Percentiles rank a stretch among this genome's conserved stretches.
Conservation (phyloP, 2,888 invertebrate species). For the Paralinhomoeus sp. region DNA sequence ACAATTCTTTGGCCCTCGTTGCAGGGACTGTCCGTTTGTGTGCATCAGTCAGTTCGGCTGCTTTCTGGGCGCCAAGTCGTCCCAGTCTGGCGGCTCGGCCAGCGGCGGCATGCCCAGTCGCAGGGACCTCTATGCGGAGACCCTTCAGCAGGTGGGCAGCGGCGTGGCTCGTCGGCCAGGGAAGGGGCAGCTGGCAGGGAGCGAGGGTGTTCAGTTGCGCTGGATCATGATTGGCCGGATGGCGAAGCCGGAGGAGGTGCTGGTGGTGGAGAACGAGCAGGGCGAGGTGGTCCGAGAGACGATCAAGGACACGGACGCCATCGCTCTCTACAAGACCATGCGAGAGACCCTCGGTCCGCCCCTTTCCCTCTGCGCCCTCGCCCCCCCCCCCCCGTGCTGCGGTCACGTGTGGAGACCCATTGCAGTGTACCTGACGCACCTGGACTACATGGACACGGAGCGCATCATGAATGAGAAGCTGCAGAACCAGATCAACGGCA, state of each 20-base stretch:
- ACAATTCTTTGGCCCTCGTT: no score
- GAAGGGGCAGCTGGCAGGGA: neutral
- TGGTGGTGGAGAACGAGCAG: constrained; percentile 98
- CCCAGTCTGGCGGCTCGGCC: constrained; percentile 21
- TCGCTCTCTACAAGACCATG: constrained; percentile 98
- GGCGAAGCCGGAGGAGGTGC: constrained; percentile 98
- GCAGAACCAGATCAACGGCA: constrained; percentile 88
- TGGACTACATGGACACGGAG: constrained; percentile 91
- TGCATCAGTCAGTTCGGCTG: no score
- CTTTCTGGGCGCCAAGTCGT: constrained; percentile 16
- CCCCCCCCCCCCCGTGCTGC: no score
- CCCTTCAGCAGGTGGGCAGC: constrained; percentile 7
- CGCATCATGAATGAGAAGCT: constrained; percentile 95
- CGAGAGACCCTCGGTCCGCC: constrained; percentile 49
- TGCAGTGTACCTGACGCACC: constrained; percentile 80
- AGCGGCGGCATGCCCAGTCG: constrained; percentile 3
- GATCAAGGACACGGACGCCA: constrained; percentile 99
- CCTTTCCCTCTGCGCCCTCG: no score
- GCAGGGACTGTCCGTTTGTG: no score
- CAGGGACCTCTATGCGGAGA: constrained; percentile 9
- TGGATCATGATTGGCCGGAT: constrained; percentile 96
- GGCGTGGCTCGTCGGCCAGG: neutral
- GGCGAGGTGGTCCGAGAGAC: constrained; percentile 70
- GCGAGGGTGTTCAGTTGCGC: constrained; percentile 39
- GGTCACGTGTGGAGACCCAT: constrained; percentile 40